Conservation (phyloP, 2,888 invertebrate species). For the Stenoptilia bipunctidactyla region DNA sequence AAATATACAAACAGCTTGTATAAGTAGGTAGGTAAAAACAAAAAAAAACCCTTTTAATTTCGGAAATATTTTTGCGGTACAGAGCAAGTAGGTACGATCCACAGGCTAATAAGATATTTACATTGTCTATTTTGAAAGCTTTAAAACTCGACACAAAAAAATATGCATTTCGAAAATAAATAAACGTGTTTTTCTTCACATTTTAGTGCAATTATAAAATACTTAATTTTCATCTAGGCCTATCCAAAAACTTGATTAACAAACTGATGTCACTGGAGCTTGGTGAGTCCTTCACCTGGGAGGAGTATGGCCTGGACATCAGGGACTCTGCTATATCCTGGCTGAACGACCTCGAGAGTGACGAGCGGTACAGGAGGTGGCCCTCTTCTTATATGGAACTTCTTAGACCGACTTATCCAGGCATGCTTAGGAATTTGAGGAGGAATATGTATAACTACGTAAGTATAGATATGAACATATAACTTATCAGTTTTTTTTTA, state of each 20-base stretch:
- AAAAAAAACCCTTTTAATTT: no score
- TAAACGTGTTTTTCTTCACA: no score
- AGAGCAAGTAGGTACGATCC: no score
- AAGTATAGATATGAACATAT: conserved; percentile 21
- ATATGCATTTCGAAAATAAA: no score
- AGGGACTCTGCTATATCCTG: conserved; percentile 93
- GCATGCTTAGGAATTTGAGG: conserved; percentile 92
- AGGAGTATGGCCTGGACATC: conserved; percentile 94
- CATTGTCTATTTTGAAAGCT: no score
- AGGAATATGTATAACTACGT: conserved; percentile 89
- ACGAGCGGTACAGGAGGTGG: conserved; percentile 91
- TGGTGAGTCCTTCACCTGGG: conserved; percentile 66
- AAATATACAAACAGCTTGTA: no score
- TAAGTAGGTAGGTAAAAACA: no score
- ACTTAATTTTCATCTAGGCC: conserved; percentile 37
- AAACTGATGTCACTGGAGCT: conserved; percentile 80
- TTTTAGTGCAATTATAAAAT: no score
- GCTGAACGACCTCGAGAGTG: conserved; percentile 95
- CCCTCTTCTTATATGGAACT: conserved; percentile 90
- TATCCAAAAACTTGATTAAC: conserved; percentile 74
- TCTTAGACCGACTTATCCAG: conserved; percentile 96
- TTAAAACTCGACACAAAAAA: no score
- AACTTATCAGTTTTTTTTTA: no score
- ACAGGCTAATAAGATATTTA: no score
- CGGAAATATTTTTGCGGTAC: no score